Conservation (phyloP, 2,113 vertebrate genomes). For the Heterotis niloticus region DNA sequence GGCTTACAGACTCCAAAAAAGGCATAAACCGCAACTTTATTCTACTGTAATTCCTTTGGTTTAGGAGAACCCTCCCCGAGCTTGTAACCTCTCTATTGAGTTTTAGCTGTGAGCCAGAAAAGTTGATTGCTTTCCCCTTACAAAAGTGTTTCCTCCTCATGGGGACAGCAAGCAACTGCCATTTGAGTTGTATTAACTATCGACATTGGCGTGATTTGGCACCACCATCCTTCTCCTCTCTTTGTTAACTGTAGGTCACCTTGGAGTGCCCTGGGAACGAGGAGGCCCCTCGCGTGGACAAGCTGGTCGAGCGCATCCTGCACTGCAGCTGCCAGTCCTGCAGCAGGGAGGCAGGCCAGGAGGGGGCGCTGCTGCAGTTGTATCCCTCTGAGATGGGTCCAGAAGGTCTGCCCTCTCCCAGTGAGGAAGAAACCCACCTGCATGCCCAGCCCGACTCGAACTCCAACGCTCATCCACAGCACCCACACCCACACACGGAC, state of each 20-base stretch:
- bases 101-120: rapidly evolving
- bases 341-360: conserved; percentile 81
- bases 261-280: conserved; percentile 83
- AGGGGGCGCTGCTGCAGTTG: conserved; percentile 81
- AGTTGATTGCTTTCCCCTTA: neutral
- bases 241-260: conserved; percentile 70
- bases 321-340: conserved; percentile 97
- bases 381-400: conserved; percentile 76
- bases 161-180: no score
- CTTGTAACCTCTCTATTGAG: no score
- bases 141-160: no score
- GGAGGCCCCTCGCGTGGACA: conserved; percentile 83
- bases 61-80: no score
- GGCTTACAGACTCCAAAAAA: no score
- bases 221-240: no score
- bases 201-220: no score
- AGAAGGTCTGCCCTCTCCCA: conserved; percentile 52
- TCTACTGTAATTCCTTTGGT: no score
- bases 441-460: conserved; percentile 41
- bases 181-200: no score
- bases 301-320: conserved; percentile 91
- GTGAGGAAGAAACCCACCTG: conserved; percentile 49
- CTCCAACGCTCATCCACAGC: conserved; percentile 48
- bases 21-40: no score
- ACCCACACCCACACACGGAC: conserved; percentile 37